phyloP scores from a whole-genome alignment of 2,113 vertebrate species.

The Taxidea taxus region DNA sequence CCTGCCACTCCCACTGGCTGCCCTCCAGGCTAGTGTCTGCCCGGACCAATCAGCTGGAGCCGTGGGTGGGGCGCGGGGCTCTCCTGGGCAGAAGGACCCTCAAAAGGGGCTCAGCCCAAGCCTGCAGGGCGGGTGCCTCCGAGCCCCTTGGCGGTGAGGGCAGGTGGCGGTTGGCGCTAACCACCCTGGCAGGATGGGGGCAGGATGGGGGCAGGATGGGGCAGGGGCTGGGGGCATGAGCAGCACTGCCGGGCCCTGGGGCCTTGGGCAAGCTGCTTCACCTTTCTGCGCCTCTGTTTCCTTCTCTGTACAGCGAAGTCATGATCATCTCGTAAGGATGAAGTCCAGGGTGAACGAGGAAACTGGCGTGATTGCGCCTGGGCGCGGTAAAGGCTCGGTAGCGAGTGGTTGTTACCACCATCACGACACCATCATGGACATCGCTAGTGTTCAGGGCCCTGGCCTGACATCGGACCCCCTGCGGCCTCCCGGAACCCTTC shows the following conservation, averaged over 20 bases:
- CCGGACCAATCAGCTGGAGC: background rate
- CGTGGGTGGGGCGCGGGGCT: too few species aligned
- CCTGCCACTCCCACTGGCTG: background rate
- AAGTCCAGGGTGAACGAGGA: background rate
- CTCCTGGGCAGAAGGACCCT: too few species aligned
- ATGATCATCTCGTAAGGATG: fast-evolving
- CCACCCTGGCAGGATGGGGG: too few species aligned
- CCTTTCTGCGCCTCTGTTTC: background rate
- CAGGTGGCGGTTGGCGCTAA: fast-evolving
- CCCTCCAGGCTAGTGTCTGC: background rate
- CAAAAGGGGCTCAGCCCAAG: too few species aligned
- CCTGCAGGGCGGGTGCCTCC: fast-evolving
- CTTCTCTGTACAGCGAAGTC: background rate
- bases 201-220: background rate
- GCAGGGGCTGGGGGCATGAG: background rate
- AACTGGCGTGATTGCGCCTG: background rate
- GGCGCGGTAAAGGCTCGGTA: background rate
- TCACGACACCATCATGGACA: background rate
- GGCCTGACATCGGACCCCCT: background rate
- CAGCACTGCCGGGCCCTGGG: background rate
- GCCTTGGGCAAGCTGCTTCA: background rate
- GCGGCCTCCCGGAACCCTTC: background rate
- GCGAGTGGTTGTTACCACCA: fast-evolving
- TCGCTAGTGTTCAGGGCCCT: background rate
- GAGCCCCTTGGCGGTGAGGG: fast-evolving